Percentiles rank a stretch among this genome's conserved stretches.
These are phyloP conservation scores for Rotaria sp. DNA, from an alignment of 2,888 invertebrate genomes.

Conservation along the genomic window DNA sequence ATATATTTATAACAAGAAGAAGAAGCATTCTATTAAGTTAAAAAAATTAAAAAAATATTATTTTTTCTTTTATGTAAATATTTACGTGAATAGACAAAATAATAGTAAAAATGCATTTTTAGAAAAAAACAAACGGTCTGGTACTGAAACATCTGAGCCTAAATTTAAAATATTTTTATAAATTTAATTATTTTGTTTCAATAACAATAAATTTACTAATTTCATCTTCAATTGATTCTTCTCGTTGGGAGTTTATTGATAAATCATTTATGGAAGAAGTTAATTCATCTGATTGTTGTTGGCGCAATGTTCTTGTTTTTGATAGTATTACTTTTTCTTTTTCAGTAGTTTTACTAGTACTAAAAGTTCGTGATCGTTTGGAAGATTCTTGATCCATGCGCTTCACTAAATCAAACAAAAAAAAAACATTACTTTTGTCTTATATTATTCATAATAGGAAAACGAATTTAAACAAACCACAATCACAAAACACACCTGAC, in stretches of 20 bases:
- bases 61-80: neutral
- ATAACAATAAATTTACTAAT: neutral
- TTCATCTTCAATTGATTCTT: neutral
- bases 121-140: neutral
- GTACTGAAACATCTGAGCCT: neutral
- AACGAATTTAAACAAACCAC: neutral
- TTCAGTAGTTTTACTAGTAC: neutral
- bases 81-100: neutral
- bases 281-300: neutral
- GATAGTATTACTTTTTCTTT: neutral
- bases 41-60: neutral
- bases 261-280: neutral
- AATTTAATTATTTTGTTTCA: neutral
- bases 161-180: neutral
- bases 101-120: neutral
- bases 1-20: neutral
- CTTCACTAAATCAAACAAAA: neutral
- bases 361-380: neutral
- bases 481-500: too few relatives aligned
- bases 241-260: neutral
- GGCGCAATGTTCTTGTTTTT: neutral
- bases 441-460: too few relatives aligned
- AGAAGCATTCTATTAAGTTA: neutral
- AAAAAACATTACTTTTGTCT: too few relatives aligned
- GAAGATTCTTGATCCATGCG: slow-evolving; percentile 22